Evolutionary conservation across 1,140 invertebrate species (phyloP), one percentile per base, ranked within the genome.

Genomic region (Stegodyphus dumicola): DNA sequence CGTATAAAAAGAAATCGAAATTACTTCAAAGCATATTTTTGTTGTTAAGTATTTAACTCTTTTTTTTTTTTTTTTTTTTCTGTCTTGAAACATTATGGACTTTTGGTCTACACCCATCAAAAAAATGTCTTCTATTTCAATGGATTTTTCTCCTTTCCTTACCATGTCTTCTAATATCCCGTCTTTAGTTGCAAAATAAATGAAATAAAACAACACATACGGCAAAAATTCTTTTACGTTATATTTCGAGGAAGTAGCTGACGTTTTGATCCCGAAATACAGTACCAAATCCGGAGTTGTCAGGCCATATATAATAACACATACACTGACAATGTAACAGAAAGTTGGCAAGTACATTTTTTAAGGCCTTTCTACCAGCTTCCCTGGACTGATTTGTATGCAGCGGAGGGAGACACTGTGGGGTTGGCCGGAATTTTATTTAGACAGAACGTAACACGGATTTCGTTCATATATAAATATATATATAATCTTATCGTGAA

Each of bases 291-390:
- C 81, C 74, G n/a, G 33, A 33, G 51, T 48, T 85, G 81, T 85
- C 81, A 85, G 73, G 66, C 76, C 74, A 76, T 85, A 85, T 85
- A 85, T 85, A 85, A 85, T 85, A 85, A 85, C 73, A n/a, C 74
- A 65, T 15, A 69, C 73, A 75, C 80, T 33, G 33, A 33, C 33
- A 33, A 33, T 33, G 33, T 60, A 15, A 10, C 56, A 60, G 56
- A 9, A 60, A 60, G 56, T 60, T 15, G 51, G 53, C 69, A 17
- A 13, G 13, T 6, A 56, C 3, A 17, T 74, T 56, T 74, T 74
- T 74, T 74, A 73, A 53, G 11, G 49, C 9, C 70, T 52, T 51
- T 33, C 48, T 10, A 7, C 77, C 56, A 56, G 79, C 70, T 73
- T 81, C 67, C 53, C 54, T 53, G 18, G 7, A 11, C 79, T 81